Evolutionary conservation across 2,797 vertebrate genomes (phyloP), one percentile per base, ranked within the genome.

Genomic region (Miichthys miiuy): DNA sequence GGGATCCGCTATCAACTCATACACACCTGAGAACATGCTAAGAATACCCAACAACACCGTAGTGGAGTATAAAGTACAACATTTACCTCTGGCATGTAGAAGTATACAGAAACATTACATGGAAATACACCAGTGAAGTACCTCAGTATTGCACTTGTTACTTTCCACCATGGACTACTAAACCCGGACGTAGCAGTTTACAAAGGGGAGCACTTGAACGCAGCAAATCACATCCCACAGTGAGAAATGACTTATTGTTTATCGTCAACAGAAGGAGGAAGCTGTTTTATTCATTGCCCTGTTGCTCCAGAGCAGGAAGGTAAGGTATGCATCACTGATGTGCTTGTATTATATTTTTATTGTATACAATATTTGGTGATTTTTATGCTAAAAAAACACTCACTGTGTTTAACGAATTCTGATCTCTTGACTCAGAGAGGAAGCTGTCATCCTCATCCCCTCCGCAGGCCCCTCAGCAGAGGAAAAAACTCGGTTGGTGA

Each of bases 401-500:
- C 14, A 20, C 23, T 47, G 65, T 41, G 20, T 3, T 18, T 34
- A 48, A 8, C 20, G 68, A 44, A 10, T 7, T 14, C 27, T 34
- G 55, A 21, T 1, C 18, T 4, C 7, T 58, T n/a, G 27, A n/a
- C 54, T 21, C 10, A 0, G 63, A 48, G 66, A 81, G 76, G 76
- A 81, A 63, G 27, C 50, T 11, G 54, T 60, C 62, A 10, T 50
- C 61, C 55, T 68, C 46, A 0, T n/a, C 54, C 69, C 25, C 13
- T 30, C 6, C 55, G 2, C 47, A 67, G 75, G 61, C 41, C 51
- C 47, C 72, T 27, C 52, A 14, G 54, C 30, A 12, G 50, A 76
- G 66, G 69, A 34, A 64, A 72, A 58, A 66, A 41, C 17, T n/a
- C 6, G 4, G 75, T 75, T 64, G 60, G 12, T 41, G 72, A 68